Base-by-base conservation (phyloP, 2,888 invertebrate species). In the Rhagophthalmus giganteus region DNA sequence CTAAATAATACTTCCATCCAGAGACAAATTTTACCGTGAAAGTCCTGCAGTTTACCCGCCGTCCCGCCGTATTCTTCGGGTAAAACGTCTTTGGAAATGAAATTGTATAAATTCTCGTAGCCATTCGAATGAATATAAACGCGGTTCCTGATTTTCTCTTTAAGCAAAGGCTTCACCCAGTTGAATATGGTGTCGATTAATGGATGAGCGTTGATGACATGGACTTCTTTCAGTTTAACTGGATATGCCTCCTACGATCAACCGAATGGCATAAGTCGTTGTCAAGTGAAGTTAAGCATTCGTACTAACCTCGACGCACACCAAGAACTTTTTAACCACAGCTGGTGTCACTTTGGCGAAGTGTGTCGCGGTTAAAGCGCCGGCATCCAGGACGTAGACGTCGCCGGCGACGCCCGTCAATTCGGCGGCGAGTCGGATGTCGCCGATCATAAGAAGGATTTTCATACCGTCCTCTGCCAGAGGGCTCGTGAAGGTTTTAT, bases 341-440 rank as follows among this genome's bases (percentile, higher is more conserved):
- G 86, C 78, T 0, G 91, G 91, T 0, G 90, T 88, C 72, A 91
- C 87, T 76, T 90, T 91, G 58, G 90, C 84, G 70, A 91, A 90
- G 71, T 91, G 90, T 0, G 84, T 79, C 0, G 90, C 84, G 0
- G 88, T 88, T 1, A 88, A 89, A 16, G 88, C 86, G 14, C 83
- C 79, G 0, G 90, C 91, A 64, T 91, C 91, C 34, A 91, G 73
- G 49, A 92, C 80, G 69, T 90, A 90, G 8, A 91, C 83, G 66
- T 92, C 91, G 1, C 91, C 91, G 1, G 90, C 90, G 0, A 92
- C 91, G 16, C 91, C 91, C 3, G 84, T 83, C 60, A 81, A 80
- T 72, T 90, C 90, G 60, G 89, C 90, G 14, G 79, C 81, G 47
- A 92, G 73, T 45, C 91, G 83, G 6, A 91, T 79, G 68, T 92